Conservation (phyloP, 2,888 invertebrate genomes). For the Diadromus collaris region DNA sequence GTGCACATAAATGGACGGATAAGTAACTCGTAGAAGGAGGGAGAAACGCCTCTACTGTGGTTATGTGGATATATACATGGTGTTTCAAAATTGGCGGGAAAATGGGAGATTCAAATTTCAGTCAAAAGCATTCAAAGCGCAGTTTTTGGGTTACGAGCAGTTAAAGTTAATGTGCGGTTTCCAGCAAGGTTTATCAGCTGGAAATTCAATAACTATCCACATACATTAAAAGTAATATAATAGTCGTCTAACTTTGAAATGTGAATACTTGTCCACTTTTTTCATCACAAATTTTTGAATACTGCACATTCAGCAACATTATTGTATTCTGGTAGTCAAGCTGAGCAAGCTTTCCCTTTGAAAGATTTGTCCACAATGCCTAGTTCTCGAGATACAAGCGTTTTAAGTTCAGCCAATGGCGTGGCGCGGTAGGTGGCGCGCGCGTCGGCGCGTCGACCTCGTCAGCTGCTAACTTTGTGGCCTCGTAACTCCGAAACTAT, state of each 20-base stretch:
- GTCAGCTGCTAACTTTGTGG: not conserved
- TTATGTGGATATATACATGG: not conserved
- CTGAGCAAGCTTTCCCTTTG: not conserved
- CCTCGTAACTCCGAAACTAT: not conserved
- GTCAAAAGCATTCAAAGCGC: not conserved
- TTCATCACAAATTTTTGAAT: not conserved
- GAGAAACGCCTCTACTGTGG: not conserved
- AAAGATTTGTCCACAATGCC: not conserved
- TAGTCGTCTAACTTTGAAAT: too few species aligned
- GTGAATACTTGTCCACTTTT: not conserved
- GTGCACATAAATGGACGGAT: slow-evolving; percentile 50
- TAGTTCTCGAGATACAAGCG: not conserved
- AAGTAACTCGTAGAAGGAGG: slow-evolving; percentile 46
- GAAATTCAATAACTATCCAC: not conserved
- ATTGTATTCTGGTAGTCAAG: not conserved
- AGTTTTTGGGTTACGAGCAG: not conserved
- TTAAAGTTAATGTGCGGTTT: not conserved
- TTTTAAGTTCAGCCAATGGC: not conserved
- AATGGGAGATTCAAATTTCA: not conserved
- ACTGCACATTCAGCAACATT: not conserved
- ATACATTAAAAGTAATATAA: too few species aligned
- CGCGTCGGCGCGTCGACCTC: not conserved
- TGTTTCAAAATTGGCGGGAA: not conserved
- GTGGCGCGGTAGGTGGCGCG: not conserved
- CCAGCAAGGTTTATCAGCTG: not conserved